These are phyloP conservation scores for Nothocercus julius DNA, from an alignment of 2,113 vertebrate species.

Conservation along the genomic window DNA sequence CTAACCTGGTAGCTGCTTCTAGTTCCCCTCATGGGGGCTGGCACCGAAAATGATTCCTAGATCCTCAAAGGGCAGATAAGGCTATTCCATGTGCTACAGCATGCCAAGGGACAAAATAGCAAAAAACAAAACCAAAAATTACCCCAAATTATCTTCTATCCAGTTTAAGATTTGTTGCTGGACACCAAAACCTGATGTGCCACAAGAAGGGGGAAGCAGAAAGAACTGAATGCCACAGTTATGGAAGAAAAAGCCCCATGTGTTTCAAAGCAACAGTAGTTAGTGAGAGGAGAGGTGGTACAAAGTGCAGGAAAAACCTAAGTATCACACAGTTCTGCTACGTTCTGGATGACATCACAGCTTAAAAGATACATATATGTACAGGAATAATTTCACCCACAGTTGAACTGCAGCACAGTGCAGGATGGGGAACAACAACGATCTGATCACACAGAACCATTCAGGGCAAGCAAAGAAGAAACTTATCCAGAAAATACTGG, in stretches of 20 bases:
- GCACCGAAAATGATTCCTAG: not conserved
- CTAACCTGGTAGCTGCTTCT: not conserved
- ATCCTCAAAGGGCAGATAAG: not conserved
- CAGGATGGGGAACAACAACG: not conserved
- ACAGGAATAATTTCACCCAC: not conserved
- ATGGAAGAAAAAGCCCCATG: not conserved
- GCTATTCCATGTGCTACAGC: not conserved
- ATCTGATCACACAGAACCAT: not conserved
- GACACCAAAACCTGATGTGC: not conserved
- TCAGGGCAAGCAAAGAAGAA: not conserved
- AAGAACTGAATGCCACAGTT: not conserved
- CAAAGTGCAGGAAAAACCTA: not conserved
- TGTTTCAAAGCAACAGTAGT: not conserved
- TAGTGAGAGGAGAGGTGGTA: not conserved
- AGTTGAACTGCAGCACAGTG: not conserved
- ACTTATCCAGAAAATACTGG: not conserved
- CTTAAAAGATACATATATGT: not conserved
- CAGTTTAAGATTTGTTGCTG: not conserved
- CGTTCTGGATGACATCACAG: not conserved
- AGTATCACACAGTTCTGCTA: not conserved
- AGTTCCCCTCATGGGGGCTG: not conserved
- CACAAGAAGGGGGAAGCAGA: not conserved
- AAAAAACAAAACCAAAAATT: no score
- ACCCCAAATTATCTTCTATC: not conserved
- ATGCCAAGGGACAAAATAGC: accelerated